Conservation (phyloP, 2,797 vertebrate species). For the Epinephelus malabaricus region DNA sequence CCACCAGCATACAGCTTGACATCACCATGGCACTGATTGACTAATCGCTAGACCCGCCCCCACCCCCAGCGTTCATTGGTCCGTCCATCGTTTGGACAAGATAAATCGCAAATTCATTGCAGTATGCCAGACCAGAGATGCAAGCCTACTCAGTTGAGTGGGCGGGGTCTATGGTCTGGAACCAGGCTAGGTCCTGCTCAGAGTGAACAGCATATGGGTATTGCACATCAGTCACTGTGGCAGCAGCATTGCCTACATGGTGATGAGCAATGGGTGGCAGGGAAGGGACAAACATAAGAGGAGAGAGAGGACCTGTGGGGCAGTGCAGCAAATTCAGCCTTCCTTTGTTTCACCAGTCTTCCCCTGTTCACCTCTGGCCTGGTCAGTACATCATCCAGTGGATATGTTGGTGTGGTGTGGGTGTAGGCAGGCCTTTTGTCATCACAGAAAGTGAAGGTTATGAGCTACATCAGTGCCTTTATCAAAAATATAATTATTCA, state of each 20-base stretch:
- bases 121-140: no score
- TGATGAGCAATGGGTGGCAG: constrained; percentile 35
- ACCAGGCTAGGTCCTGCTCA: constrained; percentile 1
- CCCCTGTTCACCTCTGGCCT: constrained; percentile 25
- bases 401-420: background rate
- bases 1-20: no score
- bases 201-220: constrained; percentile 35
- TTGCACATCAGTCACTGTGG: constrained; percentile 58
- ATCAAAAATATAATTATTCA: background rate
- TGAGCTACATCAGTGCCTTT: background rate
- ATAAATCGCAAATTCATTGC: no score
- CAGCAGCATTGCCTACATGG: constrained; percentile 12
- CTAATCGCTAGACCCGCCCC: no score
- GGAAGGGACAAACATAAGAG: constrained; percentile 5
- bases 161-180: no score
- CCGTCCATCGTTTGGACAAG: no score
- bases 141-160: no score
- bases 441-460: background rate
- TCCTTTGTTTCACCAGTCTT: background rate
- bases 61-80: no score
- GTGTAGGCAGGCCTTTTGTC: background rate
- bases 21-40: no score
- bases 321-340: background rate
- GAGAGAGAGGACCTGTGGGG: background rate
- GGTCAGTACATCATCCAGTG: constrained; percentile 27